These are phyloP conservation scores for Dendrocopos noguchii DNA, from an alignment of 2,113 vertebrate genomes.

Conservation along the genomic window DNA sequence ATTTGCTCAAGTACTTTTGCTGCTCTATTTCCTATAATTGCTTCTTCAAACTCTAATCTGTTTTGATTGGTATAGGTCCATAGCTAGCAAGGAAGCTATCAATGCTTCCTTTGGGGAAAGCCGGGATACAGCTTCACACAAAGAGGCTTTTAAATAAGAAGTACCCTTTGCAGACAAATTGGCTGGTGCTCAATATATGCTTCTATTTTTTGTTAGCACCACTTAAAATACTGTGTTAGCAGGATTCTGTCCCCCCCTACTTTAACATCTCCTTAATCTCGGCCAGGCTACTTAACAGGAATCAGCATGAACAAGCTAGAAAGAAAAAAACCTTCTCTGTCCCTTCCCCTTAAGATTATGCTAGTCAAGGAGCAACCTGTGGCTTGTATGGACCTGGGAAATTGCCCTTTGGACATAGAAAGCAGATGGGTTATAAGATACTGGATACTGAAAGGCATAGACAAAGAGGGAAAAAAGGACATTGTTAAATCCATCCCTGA, in stretches of 20 bases:
- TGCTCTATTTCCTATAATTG: constrained; percentile 4
- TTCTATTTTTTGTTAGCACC: not conserved
- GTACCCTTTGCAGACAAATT: not conserved
- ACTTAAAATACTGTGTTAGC: not conserved
- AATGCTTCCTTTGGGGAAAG: not conserved
- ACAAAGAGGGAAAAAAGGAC: not conserved
- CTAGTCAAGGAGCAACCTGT: not conserved
- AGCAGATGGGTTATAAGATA: not conserved
- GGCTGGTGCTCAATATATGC: not conserved
- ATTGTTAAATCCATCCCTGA: not conserved
- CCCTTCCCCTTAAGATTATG: not conserved
- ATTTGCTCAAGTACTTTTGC: constrained; percentile 26
- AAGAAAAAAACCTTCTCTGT: not conserved
- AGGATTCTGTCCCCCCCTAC: not conserved
- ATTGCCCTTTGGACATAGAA: not conserved
- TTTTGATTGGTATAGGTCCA: constrained; percentile 33
- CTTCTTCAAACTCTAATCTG: constrained; percentile 3
- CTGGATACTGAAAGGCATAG: not conserved
- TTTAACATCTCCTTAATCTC: not conserved
- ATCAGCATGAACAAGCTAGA: not conserved
- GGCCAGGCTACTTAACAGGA: not conserved
- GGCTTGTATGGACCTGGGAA: not conserved
- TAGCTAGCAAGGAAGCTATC: constrained; percentile 30
- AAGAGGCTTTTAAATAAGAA: not conserved
- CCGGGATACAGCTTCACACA: not conserved